Base-by-base conservation (phyloP, 2,888 invertebrate genomes). In the Oasisia sp. region DNA sequence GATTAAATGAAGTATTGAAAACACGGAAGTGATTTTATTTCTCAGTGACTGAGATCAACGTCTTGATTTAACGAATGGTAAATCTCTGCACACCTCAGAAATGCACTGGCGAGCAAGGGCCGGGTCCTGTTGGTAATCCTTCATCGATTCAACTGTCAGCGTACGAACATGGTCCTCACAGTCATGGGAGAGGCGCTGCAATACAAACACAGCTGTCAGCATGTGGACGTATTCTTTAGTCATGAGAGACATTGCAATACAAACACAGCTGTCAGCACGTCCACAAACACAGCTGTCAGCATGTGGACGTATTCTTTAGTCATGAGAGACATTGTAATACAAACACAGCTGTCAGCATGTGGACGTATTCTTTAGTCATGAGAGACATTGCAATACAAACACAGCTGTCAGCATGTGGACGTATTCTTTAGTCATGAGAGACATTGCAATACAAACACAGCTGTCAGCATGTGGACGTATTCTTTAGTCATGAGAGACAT, bases 111-210 rank as follows among this genome's bases (percentile, higher is more conserved):
- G 97, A 93, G 98, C 97, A 58, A 99, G 97, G 90, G 98, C 97
- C 1, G 99, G 99, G 97, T 99, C 98, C 93, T 99, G 97, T 44
- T 98, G 97, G 95, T 98, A 98, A 96, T 99, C 98, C 74, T 99
- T 96, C n/a, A 99, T 99, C 95, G 98, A 98, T 94, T 98, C 98
- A 95, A 98, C 97, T 92, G 99, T 97, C 91, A 99, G 97, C 94
- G 97, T 97, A 0, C 98, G 97, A 96, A 99, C 97, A 97, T 99
- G 98, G 95, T 97, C 97, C 95, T 98, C 98, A 96, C 99, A 99
- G 32, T 97, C 97, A 32, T 97, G 96, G 19, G 98, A 97, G 90
- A 99, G 96, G 58, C 94, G 94, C 92, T 92, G 74, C 32, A 92
- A 90, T 27, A 89, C 56, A 56, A 56, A 56, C 56, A 56, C 56